Evolutionary conservation across 2,113 vertebrate genomes (phyloP), one percentile per base, ranked within the genome.

Genomic region (Gymnobelideus leadbeateri): DNA sequence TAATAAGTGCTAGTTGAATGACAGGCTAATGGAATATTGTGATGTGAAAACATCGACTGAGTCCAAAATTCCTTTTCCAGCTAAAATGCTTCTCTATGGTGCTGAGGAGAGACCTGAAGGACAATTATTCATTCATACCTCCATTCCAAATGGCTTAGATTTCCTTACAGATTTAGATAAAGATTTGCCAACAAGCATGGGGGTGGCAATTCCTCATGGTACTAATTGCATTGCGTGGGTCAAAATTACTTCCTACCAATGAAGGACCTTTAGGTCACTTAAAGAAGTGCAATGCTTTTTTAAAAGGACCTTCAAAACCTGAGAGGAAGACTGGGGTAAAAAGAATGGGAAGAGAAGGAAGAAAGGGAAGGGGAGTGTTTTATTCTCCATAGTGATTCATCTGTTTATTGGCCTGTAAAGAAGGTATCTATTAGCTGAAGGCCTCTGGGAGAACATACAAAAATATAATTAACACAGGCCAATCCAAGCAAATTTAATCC

Each of bases 371-470:
- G 1, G 95, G 57, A 89, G 46, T 1, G 77, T 77, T 77, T 77
- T n/a, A 77, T 19, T 77, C 61, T 77, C 31, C 55, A 49, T n/a
- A 26, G 92, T 95, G 97, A 90, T 46, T 94, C 96, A 89, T 96
- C 92, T 95, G 95, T 97, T 96, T 97, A 94, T 93, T 96, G 95
- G 96, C 90, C 54, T 91, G 61, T 95, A 91, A 97, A 93, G 97
- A 97, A 92, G 91, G 95, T 96, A 95, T 91, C 93, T 97, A 97
- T 95, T 95, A 96, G 92, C 92, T 89, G 89, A 95, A 68, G 95
- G 94, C 95, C 96, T 89, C 96, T 95, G 97, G 97, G 97, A 97
- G 97, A 97, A 96, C 91, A 93, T 95, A 97, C 97, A 97, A 96
- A 97, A 93, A 97, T 0, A 0, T 95, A 93, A 92, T 94, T 93